Evolutionary conservation across 2,113 vertebrate genomes (phyloP).

Genomic region (Cardinalis cardinalis): DNA sequence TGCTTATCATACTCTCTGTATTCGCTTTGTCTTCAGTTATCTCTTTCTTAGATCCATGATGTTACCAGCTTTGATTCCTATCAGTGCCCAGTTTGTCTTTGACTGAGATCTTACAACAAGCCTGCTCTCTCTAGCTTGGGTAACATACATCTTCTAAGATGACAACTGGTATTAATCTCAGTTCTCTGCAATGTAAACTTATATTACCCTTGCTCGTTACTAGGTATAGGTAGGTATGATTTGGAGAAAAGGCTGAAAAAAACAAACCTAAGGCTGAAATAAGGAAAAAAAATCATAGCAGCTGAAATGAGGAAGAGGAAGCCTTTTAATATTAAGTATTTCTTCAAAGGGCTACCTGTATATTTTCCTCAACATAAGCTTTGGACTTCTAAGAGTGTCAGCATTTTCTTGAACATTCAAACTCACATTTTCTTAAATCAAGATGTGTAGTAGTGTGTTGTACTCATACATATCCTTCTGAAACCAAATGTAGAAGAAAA

Average conservation of each 20-base stretch:
- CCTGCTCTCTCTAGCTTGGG: background rate
- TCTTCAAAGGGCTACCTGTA: background rate
- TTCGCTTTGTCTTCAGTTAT: background rate
- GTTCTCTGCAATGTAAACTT: background rate
- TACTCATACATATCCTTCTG: background rate
- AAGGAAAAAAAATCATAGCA: background rate
- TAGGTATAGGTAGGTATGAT: background rate
- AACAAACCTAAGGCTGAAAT: background rate
- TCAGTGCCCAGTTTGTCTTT: background rate
- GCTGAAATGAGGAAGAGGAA: background rate
- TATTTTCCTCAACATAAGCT: background rate
- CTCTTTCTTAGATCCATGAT: background rate
- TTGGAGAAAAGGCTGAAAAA: background rate
- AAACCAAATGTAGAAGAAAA: background rate
- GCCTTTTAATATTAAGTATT: background rate
- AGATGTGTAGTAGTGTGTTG: background rate
- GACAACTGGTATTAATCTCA: background rate
- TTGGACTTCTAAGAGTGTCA: background rate
- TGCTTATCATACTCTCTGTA: background rate
- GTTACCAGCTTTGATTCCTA: background rate
- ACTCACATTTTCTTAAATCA: background rate
- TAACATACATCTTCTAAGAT: background rate
- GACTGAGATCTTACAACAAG: background rate
- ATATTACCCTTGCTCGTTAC: background rate
- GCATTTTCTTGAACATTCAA: background rate